These are phyloP conservation scores for Beaufortia kweichowensis DNA, from an alignment of 2,113 vertebrate genomes.

Conservation along the genomic window DNA sequence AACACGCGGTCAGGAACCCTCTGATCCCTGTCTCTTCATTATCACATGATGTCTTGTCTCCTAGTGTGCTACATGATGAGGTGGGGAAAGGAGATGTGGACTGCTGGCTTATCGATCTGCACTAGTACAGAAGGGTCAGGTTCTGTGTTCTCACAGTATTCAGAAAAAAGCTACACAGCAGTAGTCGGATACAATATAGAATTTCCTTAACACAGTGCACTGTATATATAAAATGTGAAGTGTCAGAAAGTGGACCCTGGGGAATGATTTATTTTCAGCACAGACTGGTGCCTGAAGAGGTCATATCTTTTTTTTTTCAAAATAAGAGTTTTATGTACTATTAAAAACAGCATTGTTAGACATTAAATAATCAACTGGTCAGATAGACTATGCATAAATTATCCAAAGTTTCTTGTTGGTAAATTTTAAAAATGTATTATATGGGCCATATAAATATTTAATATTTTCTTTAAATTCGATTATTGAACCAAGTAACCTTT, in stretches of 20 bases:
- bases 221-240: background rate
- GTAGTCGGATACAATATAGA: background rate
- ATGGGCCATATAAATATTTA: too few relatives aligned
- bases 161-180: constrained; percentile 25
- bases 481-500: too few relatives aligned
- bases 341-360: too few relatives aligned
- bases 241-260: background rate
- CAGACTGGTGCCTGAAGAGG: background rate
- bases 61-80: background rate
- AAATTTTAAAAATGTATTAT: too few relatives aligned
- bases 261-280: background rate
- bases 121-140: background rate
- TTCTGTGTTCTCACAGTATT: constrained; percentile 24
- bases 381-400: too few relatives aligned
- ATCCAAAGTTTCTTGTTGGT: too few relatives aligned
- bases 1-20: constrained; percentile 15
- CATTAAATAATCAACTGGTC: too few relatives aligned
- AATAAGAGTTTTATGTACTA: too few relatives aligned
- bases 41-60: constrained; percentile 24
- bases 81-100: constrained; percentile 25
- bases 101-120: constrained; percentile 37
- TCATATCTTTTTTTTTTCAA: background rate
- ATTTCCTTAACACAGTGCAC: background rate
- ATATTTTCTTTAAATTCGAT: too few relatives aligned
- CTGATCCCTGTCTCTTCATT: constrained; percentile 37